Evolutionary conservation across 2,113 vertebrate species (phyloP).

Genomic region (Eublepharis macularius): DNA sequence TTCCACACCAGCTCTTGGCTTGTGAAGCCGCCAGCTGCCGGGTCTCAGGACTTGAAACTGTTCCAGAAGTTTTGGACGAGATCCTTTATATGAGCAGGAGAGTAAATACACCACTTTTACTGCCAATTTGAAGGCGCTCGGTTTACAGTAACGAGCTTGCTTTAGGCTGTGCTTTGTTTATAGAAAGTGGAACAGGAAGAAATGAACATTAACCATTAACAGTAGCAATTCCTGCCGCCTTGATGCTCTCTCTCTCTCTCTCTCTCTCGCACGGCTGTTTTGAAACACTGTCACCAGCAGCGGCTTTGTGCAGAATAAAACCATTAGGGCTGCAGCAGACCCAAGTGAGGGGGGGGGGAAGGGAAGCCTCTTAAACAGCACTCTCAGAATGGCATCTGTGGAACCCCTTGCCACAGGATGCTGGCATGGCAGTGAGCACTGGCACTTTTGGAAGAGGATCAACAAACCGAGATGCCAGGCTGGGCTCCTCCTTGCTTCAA

Average conservation of each 20-base stretch:
- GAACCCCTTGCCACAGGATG: not conserved
- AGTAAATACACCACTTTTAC: conserved; percentile 90
- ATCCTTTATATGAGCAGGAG: conserved; percentile 87
- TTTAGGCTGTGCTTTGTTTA: conserved; percentile 83
- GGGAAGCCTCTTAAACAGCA: not conserved
- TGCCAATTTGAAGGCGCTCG: conserved; percentile 95
- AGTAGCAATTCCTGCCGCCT: conserved; percentile 77
- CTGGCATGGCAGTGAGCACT: not conserved
- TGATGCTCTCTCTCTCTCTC: not conserved
- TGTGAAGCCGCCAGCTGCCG: conserved; percentile 84
- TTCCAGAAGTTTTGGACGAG: conserved; percentile 82
- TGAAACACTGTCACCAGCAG: not conserved
- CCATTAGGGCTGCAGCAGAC: not conserved
- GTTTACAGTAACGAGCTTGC: conserved; percentile 91
- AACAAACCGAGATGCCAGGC: too few relatives aligned
- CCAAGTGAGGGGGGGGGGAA: not conserved
- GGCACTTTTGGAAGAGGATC: not conserved
- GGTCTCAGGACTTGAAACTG: conserved; percentile 83
- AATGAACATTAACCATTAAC: conserved; percentile 81
- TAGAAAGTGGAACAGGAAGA: conserved; percentile 81
- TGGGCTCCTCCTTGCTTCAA: too few relatives aligned
- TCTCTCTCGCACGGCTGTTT: not conserved
- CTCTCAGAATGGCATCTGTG: not conserved
- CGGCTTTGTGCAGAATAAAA: not conserved
- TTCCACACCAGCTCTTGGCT: conserved; percentile 80